Evolutionary conservation across 2,888 invertebrate species (phyloP).

Genomic region (Eristalis tenax): DNA sequence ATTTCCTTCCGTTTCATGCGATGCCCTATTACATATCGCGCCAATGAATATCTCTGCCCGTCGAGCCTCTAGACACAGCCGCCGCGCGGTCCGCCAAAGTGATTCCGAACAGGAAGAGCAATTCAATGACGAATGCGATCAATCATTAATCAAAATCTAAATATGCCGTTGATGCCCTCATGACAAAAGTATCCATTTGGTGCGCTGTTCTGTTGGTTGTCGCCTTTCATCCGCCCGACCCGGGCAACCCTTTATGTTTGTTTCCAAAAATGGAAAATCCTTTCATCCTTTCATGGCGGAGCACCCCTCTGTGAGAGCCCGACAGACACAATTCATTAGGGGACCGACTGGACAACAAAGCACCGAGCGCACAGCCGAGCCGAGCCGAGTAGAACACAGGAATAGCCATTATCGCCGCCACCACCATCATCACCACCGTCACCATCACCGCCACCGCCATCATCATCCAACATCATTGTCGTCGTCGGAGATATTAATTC

Average conservation of each 20-base stretch:
- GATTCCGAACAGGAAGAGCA: too few relatives aligned
- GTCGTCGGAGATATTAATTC: constrained; percentile 44
- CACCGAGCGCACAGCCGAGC: too few relatives aligned
- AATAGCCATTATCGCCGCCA: constrained; percentile 59
- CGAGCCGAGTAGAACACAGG: constrained; percentile 24
- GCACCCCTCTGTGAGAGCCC: constrained; percentile 26
- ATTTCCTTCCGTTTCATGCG: constrained; percentile 31
- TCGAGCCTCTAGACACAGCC: background rate
- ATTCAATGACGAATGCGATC: constrained; percentile 42
- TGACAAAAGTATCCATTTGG: constrained; percentile 64
- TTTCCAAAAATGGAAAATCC: constrained; percentile 56
- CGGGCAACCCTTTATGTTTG: constrained; percentile 48
- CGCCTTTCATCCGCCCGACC: constrained; percentile 30
- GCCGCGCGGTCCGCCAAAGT: too few relatives aligned
- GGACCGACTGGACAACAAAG: constrained; percentile 34
- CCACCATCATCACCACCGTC: constrained; percentile 21
- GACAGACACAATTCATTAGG: constrained; percentile 40
- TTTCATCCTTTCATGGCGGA: constrained; percentile 51
- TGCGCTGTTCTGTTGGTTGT: constrained; percentile 15
- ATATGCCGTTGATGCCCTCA: constrained; percentile 63
- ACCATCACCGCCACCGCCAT: background rate
- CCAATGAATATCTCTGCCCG: background rate
- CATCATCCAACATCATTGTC: background rate
- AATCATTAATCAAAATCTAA: constrained; percentile 69
- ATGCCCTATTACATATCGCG: background rate